phyloP scores from a whole-genome alignment of 2,888 invertebrate species.

The Apomyelois bistriatella region DNA sequence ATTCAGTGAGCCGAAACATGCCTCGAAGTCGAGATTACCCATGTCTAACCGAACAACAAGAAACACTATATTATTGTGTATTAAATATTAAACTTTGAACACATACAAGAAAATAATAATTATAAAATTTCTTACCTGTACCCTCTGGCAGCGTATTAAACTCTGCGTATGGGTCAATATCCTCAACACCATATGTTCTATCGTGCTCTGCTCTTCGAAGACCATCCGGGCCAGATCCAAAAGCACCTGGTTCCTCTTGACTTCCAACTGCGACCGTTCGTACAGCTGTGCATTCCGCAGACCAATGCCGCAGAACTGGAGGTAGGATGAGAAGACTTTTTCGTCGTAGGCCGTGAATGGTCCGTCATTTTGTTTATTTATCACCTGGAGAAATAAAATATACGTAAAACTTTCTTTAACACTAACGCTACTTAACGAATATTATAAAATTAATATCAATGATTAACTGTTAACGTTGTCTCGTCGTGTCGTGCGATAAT shows the following conservation, averaged over 20 bases:
- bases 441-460: too few relatives aligned
- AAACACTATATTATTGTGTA: too few relatives aligned
- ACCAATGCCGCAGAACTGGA: conserved; percentile 98
- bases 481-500: too few relatives aligned
- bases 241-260: conserved; percentile 96
- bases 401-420: too few relatives aligned
- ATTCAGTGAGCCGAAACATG: too few relatives aligned
- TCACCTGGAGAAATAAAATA: conserved; percentile 79
- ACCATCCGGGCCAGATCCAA: conserved; percentile 97
- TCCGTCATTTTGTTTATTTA: conserved; percentile 92
- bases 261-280: conserved; percentile 96
- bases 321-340: conserved; percentile 93
- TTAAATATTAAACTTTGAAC: too few relatives aligned
- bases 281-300: conserved; percentile 97
- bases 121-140: conserved; percentile 83
- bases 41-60: too few relatives aligned
- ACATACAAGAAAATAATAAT: too few relatives aligned
- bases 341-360: conserved; percentile 93
- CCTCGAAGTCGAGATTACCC: too few relatives aligned
- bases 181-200: conserved; percentile 96
- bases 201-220: conserved; percentile 97
- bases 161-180: conserved; percentile 97
- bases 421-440: too few relatives aligned
- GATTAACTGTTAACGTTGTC: too few relatives aligned
- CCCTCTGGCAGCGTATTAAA: conserved; percentile 95